These are phyloP conservation scores for Lingula anatina DNA, from an alignment of 2,888 invertebrate species.

Conservation along the genomic window DNA sequence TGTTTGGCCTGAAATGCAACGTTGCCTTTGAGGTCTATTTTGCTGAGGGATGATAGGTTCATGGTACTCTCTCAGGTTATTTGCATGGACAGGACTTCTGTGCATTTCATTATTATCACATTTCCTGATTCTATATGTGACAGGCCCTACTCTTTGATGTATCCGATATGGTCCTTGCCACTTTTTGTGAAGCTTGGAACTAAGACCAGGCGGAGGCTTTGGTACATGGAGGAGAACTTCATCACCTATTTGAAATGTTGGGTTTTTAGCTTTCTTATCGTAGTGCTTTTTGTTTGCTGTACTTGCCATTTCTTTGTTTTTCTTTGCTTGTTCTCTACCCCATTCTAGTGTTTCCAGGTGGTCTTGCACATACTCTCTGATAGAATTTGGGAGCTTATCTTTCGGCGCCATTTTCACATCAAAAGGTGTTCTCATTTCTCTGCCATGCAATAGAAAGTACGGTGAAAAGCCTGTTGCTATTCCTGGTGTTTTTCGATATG, in stretches of 20 bases:
- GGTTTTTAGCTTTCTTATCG: constrained; percentile 8
- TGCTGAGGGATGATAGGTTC: constrained; percentile 4
- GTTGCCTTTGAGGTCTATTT: not conserved
- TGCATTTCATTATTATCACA: constrained; percentile 1
- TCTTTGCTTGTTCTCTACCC: constrained; percentile 3
- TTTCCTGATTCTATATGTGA: constrained; percentile 7
- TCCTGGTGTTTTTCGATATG: constrained; percentile 10
- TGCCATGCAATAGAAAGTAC: constrained; percentile 10
- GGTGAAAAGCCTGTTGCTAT: constrained; percentile 12
- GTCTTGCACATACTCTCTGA: constrained; percentile 3
- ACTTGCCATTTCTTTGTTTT: constrained; percentile 4
- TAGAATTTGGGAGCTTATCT: constrained; percentile 1
- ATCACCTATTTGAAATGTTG: constrained; percentile 8
- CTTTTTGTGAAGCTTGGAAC: constrained; percentile 8
- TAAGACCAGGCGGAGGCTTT: constrained; percentile 4
- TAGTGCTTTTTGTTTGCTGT: constrained; percentile 5
- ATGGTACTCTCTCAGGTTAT: constrained; percentile 7
- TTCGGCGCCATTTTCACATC: constrained; percentile 11
- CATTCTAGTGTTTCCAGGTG: constrained; percentile 8
- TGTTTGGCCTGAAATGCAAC: not conserved
- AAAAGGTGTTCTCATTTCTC: constrained; percentile 11
- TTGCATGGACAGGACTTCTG: constrained; percentile 5
- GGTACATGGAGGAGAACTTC: constrained; percentile 8
- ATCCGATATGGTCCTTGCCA: constrained; percentile 11
- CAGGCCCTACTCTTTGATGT: constrained; percentile 6